Evolutionary conservation across 23 tunicate genomes (phyloP).

Genomic region (Botrylloides violaceus): DNA sequence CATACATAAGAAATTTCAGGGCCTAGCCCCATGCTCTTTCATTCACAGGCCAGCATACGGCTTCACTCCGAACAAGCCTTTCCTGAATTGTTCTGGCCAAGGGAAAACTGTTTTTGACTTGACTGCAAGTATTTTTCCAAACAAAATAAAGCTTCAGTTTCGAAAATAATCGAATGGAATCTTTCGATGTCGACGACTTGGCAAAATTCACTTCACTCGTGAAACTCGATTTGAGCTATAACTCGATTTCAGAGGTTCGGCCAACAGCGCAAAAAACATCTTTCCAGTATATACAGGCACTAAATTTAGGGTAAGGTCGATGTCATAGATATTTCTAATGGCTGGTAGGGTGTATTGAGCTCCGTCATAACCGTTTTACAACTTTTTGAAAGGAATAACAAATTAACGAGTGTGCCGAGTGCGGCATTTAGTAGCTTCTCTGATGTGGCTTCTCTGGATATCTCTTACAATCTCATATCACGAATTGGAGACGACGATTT

Average conservation of each 20-base stretch:
- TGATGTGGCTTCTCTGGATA: not conserved
- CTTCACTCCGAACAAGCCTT: not conserved
- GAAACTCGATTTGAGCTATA: not conserved
- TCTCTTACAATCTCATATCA: not conserved
- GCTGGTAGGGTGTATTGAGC: not conserved
- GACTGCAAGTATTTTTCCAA: not conserved
- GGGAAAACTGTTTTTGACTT: not conserved
- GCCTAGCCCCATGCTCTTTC: no score
- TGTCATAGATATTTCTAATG: not conserved
- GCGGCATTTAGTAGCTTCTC: not conserved
- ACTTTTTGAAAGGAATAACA: not conserved
- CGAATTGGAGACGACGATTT: not conserved
- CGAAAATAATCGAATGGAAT: not conserved
- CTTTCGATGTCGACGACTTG: not conserved
- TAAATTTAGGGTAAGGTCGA: not conserved
- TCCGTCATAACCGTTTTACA: no score
- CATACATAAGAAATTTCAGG: no score
- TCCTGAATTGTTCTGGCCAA: not conserved
- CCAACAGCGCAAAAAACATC: not conserved
- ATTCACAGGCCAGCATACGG: not conserved
- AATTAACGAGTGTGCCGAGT: not conserved
- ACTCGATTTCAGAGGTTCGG: not conserved
- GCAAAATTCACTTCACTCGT: not conserved
- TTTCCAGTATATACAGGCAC: not conserved
- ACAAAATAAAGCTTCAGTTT: not conserved